Base-by-base conservation (phyloP, 2,888 invertebrate species). In the Napeogenes sylphis region DNA sequence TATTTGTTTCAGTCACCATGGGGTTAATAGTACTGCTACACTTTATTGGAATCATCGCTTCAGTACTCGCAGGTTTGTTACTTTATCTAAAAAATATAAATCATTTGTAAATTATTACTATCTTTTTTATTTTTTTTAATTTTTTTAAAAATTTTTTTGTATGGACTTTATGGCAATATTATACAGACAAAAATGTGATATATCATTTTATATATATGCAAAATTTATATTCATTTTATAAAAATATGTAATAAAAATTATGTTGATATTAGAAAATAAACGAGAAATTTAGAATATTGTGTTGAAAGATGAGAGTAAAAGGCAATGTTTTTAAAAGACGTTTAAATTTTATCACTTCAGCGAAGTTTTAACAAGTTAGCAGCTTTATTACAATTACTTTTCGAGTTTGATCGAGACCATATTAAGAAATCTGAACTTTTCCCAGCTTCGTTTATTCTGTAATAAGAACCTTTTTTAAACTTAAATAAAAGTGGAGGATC, bases 1-100 rank as follows among this genome's bases (percentile, higher is more conserved):
- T 62, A 65, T 68, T 75, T 71, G 67, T 82, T 80, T 46, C 79
- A 81, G 81, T 66, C 71, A 73, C 61, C 59, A 84, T 84, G 85
- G 77, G 73, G 63, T 64, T 71, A 8, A 61, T 68, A 62, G 53
- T 78, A 63, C 64, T 74, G 59, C 64, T 84, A 46, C 80, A 79
- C 65, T 68, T 84, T 70, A 61, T 82, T n/a, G 75, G 75, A 54
- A 70, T 73, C 47, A 59, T 79, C 38, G 72, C 75, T 47, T 75
- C 81, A 45, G 75, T 71, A 35, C 68, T 78, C 63, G 83, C 84
- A 57, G 84, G 85, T 85, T 69, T 45, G 67, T 67, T 42, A 42
- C 42, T 42, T 42, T 42, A 42, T 42, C 42, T 42, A 42, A 12
- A 42, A 10, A 42, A 10, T 42, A 10, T 42, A 42, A 42, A 38